Conservation (phyloP, 2,113 vertebrate genomes). For the Nothoprocta pentlandii region DNA sequence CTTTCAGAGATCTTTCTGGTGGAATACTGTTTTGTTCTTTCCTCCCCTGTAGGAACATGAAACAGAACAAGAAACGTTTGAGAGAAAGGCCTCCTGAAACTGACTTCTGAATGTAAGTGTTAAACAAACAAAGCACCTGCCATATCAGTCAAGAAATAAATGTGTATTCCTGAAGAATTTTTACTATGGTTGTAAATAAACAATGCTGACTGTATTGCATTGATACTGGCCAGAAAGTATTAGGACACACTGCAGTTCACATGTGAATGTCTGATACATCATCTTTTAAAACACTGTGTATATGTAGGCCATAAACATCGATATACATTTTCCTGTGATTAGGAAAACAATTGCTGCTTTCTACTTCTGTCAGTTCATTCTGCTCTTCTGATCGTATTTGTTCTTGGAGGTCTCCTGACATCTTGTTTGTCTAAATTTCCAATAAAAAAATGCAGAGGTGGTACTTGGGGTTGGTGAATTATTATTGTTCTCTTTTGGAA, state of each 20-base stretch:
- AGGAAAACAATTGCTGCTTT: not conserved
- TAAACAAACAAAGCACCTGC: not conserved
- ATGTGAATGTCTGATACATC: constrained; percentile 54
- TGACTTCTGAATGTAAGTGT: constrained; percentile 26
- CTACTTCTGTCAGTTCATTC: fast-evolving
- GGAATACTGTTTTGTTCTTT: not conserved
- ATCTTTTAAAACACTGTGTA: not conserved
- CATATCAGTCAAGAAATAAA: not conserved
- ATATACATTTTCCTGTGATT: fast-evolving
- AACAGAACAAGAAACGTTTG: not conserved
- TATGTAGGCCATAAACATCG: not conserved
- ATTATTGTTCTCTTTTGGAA: not conserved
- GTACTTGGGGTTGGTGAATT: not conserved
- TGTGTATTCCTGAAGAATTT: constrained; percentile 28
- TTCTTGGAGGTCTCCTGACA: not conserved
- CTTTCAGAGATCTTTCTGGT: not conserved
- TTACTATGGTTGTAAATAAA: not conserved
- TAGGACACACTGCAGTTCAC: not conserved
- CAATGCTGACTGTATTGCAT: not conserved
- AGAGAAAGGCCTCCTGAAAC: not conserved
- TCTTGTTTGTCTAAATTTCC: not conserved
- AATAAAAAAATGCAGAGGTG: not conserved
- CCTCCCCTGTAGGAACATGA: not conserved
- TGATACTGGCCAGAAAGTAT: not conserved
- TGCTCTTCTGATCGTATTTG: not conserved